Evolutionary conservation across 2,113 vertebrate genomes (phyloP).

Genomic region (Daboia siamensis): DNA sequence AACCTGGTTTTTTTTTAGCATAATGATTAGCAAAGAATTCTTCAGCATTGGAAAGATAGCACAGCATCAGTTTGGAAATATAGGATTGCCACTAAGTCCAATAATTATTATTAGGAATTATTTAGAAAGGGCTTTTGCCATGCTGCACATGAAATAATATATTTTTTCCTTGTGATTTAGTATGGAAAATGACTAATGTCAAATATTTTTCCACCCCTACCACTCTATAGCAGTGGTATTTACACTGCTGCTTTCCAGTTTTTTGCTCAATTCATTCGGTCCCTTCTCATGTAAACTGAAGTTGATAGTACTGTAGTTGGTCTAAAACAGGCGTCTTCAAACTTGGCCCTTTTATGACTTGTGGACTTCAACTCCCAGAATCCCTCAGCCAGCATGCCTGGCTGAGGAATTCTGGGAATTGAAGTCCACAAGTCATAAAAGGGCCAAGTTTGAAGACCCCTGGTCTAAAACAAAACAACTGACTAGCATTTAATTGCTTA

Average conservation of each 20-base stretch:
- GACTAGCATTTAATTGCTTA: background rate
- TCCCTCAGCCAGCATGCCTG: no score
- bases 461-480: no score
- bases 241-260: background rate
- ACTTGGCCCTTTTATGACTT: no score
- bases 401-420: no score
- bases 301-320: background rate
- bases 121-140: background rate
- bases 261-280: background rate
- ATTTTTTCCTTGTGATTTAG: background rate
- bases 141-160: background rate
- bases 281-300: background rate
- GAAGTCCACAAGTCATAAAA: no score
- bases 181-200: background rate
- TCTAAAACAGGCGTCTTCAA: no score
- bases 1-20: background rate
- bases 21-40: background rate
- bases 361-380: no score
- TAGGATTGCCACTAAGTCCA: background rate
- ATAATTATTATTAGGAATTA: background rate
- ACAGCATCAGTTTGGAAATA: background rate
- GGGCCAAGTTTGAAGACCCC: no score
- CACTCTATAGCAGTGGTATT: background rate
- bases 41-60: background rate
- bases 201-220: background rate